phyloP scores from a whole-genome alignment of 1,140 invertebrate species.

The Cotesia chilonis region DNA sequence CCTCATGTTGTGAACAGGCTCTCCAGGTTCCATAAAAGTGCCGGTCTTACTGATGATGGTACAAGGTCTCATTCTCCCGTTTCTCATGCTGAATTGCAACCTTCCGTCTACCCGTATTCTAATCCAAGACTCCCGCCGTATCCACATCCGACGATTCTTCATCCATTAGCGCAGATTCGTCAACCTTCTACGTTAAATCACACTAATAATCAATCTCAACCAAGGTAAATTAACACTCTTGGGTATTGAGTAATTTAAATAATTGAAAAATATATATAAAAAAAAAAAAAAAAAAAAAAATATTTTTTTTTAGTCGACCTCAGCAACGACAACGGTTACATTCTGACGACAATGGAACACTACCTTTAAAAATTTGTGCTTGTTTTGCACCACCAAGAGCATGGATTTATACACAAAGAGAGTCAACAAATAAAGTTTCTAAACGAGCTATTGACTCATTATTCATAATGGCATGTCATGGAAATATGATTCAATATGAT shows the following conservation, averaged over 20 bases:
- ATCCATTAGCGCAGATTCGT: constrained; percentile 86
- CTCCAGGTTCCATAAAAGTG: constrained; percentile 94
- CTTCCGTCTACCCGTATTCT: constrained; percentile 78
- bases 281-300: background rate
- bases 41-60: constrained; percentile 83
- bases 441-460: constrained; percentile 80
- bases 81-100: constrained; percentile 65
- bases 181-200: constrained; percentile 73
- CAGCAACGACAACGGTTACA: constrained; percentile 71
- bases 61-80: constrained; percentile 79
- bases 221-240: constrained; percentile 57
- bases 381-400: constrained; percentile 80
- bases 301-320: constrained; percentile 46
- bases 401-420: constrained; percentile 73
- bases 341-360: constrained; percentile 72
- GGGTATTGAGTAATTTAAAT: background rate
- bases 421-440: constrained; percentile 65
- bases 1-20: constrained; percentile 93
- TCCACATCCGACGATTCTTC: constrained; percentile 81
- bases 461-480: constrained; percentile 89
- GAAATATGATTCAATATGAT: constrained; percentile 88
- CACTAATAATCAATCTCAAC: constrained; percentile 64
- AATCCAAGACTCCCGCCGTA: constrained; percentile 90
- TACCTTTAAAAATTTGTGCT: constrained; percentile 78
- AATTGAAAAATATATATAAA: too few relatives aligned